These are phyloP conservation scores for Puffinus mauretanicus DNA, from an alignment of 2,113 vertebrate genomes.

Conservation along the genomic window DNA sequence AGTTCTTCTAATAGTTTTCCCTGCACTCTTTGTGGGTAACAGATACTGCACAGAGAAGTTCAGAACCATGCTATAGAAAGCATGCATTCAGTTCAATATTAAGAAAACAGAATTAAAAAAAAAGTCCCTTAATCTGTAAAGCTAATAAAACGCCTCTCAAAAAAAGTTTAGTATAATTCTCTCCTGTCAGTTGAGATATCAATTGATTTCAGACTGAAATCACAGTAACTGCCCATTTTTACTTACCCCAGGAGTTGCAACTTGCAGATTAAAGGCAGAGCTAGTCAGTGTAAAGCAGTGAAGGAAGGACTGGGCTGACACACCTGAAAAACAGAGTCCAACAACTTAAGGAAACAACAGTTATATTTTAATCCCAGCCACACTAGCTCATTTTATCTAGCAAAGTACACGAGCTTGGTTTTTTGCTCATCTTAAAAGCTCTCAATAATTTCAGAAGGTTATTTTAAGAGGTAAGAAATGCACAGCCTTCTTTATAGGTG, in stretches of 20 bases:
- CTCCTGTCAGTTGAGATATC: not conserved
- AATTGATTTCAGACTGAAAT: not conserved
- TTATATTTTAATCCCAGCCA: not conserved
- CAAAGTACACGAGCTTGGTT: accelerated
- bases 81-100: not conserved
- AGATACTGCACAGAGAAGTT: not conserved
- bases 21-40: not conserved
- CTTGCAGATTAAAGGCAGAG: slow-evolving; percentile 90
- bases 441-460: accelerated
- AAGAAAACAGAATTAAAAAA: not conserved
- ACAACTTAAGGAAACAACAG: not conserved
- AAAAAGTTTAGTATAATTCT: not conserved
- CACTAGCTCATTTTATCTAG: not conserved
- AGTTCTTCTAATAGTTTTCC: not conserved
- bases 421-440: not conserved
- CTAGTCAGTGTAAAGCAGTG: slow-evolving; percentile 87
- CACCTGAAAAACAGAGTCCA: slow-evolving; percentile 75
- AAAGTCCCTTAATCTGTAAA: not conserved
- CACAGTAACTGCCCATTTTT: not conserved
- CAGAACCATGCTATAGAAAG: accelerated
- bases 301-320: slow-evolving; percentile 88
- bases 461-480: not conserved
- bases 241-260: slow-evolving; percentile 93
- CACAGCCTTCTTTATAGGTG: not conserved
- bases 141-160: not conserved